Conservation (phyloP, 2,797 vertebrate genomes). For the Falco cherrug region DNA sequence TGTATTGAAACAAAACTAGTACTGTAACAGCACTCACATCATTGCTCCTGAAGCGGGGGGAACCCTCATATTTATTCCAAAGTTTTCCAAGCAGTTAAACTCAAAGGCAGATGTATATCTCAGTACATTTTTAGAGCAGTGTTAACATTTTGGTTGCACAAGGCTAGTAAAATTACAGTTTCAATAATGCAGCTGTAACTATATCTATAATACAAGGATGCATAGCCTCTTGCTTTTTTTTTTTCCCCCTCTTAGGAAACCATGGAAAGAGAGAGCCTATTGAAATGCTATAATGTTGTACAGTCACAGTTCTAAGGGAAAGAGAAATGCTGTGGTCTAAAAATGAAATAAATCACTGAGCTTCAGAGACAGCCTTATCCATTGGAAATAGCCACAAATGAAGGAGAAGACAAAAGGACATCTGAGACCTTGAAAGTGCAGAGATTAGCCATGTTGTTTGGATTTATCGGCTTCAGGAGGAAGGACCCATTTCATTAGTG, state of each 20-base stretch:
- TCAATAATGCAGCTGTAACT: conserved; percentile 21
- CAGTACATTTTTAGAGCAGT: conserved; percentile 43
- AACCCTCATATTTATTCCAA: conserved; percentile 64
- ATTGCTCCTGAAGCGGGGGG: conserved; percentile 9
- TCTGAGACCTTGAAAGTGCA: neutral
- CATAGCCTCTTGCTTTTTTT: neutral
- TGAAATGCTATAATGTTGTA: neutral
- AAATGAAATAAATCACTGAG: conserved; percentile 44
- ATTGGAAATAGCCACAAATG: neutral
- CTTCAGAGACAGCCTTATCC: neutral
- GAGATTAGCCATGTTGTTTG: neutral
- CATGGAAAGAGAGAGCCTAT: neutral
- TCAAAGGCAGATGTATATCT: conserved; percentile 60
- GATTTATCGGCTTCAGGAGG: neutral
- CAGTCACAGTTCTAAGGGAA: conserved; percentile 41
- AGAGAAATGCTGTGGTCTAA: conserved; percentile 30
- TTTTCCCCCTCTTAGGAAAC: neutral
- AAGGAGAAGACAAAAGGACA: neutral
- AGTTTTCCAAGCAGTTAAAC: conserved; percentile 72
- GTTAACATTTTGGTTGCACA: conserved; percentile 54
- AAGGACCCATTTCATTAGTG: neutral
- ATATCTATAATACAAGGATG: conserved; percentile 4
- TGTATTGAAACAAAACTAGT: conserved; percentile 77
- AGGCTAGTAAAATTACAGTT: conserved; percentile 37
- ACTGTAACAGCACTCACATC: conserved; percentile 77